These are phyloP conservation scores for Catharus ustulatus DNA, from an alignment of 2,797 vertebrate genomes.

Conservation along the genomic window DNA sequence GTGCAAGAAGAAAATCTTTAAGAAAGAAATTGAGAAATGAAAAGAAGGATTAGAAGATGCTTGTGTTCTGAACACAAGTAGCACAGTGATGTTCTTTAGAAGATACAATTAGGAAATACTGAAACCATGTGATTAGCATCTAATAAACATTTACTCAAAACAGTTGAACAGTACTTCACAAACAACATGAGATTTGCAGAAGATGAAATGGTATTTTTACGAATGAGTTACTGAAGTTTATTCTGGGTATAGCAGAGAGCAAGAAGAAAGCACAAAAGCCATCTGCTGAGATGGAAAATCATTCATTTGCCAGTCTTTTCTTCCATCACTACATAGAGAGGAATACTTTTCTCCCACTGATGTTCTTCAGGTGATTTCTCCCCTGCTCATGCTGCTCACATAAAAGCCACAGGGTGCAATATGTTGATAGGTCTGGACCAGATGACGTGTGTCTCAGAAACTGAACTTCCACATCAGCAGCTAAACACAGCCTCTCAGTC, in stretches of 20 bases:
- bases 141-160: constrained; percentile 12
- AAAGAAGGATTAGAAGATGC: not conserved
- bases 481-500: not conserved
- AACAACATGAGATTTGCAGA: not conserved
- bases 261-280: not conserved
- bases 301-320: not conserved
- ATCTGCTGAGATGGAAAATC: not conserved
- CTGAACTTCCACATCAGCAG: not conserved
- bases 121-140: not conserved
- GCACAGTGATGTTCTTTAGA: not conserved
- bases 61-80: not conserved
- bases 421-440: not conserved
- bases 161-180: not conserved
- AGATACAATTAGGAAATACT: not conserved
- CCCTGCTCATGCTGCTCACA: not conserved
- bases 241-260: not conserved
- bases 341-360: not conserved
- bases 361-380: not conserved
- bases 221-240: not conserved
- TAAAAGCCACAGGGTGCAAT: not conserved
- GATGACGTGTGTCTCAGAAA: not conserved
- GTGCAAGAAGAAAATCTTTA: not conserved
- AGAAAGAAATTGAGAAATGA: not conserved
- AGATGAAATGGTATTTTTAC: not conserved
- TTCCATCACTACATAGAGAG: not conserved